Evolutionary conservation across 2,113 vertebrate species (phyloP).

Genomic region (Geococcyx californianus): DNA sequence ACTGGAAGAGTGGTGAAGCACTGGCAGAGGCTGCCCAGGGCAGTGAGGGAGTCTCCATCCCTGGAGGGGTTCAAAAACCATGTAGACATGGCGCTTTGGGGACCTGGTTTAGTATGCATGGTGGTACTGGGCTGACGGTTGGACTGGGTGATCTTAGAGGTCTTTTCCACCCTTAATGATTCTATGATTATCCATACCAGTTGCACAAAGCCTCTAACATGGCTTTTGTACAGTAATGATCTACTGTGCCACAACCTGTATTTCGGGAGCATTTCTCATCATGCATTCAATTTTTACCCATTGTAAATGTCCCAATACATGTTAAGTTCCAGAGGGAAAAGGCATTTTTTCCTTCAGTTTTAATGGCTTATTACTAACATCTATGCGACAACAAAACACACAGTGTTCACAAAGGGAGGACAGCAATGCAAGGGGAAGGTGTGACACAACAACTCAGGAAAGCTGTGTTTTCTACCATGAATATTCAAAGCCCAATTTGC

Average conservation of each 20-base stretch:
- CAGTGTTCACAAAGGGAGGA: background rate
- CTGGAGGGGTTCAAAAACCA: too few species aligned
- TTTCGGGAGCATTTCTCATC: background rate
- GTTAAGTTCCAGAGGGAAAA: background rate
- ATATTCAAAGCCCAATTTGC: background rate
- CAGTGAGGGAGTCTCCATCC: too few species aligned
- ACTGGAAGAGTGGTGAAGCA: too few species aligned
- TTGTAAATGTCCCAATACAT: rapidly evolving
- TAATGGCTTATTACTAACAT: background rate
- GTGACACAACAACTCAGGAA: background rate
- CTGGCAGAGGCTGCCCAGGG: too few species aligned
- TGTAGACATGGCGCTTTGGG: too few species aligned
- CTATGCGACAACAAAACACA: background rate
- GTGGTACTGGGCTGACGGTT: too few species aligned
- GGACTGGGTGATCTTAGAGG: too few species aligned
- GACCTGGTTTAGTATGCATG: too few species aligned
- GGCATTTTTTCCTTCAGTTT: background rate
- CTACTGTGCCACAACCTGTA: too few species aligned
- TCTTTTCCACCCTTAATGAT: too few species aligned
- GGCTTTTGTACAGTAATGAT: background rate
- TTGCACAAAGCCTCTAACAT: background rate
- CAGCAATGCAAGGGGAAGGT: background rate
- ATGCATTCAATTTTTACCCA: background rate
- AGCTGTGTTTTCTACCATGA: background rate
- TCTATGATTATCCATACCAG: background rate